Evolutionary conservation across 2,797 vertebrate species (phyloP).

Genomic region (Leptoclinus maculatus): DNA sequence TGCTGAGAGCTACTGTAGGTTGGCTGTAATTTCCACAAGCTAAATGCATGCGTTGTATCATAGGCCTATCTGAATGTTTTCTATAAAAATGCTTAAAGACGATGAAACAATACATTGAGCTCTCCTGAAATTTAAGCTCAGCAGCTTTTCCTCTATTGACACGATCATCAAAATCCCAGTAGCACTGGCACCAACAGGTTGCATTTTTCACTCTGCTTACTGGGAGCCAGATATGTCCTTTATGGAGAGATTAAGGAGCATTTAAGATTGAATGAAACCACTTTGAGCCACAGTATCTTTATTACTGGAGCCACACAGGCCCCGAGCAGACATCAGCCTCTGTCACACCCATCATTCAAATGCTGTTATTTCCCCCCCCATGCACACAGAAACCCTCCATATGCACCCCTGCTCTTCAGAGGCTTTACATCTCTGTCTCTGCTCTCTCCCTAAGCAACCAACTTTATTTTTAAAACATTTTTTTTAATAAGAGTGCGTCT

Average conservation of each 20-base stretch:
- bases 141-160: slow-evolving; percentile 38
- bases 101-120: slow-evolving; percentile 27
- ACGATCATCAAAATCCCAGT: slow-evolving; percentile 46
- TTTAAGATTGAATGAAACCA: slow-evolving; percentile 74
- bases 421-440: slow-evolving; percentile 18
- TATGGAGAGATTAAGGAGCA: slow-evolving; percentile 73
- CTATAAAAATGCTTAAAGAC: slow-evolving; percentile 9
- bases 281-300: slow-evolving; percentile 67
- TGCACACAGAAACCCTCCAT: slow-evolving; percentile 22
- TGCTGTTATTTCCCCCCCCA: slow-evolving; percentile 59
- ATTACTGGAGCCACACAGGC: slow-evolving; percentile 67
- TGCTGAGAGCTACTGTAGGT: slow-evolving; percentile 24
- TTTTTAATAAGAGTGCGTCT: neutral
- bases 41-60: slow-evolving; percentile 21
- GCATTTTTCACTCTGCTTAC: slow-evolving; percentile 64
- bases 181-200: slow-evolving; percentile 45
- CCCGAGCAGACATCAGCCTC: slow-evolving; percentile 74
- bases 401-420: slow-evolving; percentile 30
- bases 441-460: neutral
- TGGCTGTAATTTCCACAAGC: slow-evolving; percentile 37
- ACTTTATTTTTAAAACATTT: too few species aligned
- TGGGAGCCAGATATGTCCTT: slow-evolving; percentile 57
- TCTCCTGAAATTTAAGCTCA: slow-evolving; percentile 33
- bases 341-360: slow-evolving; percentile 76
- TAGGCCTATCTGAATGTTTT: slow-evolving; percentile 21